Percentiles rank a stretch among this genome's conserved stretches.
phyloP scores from a whole-genome alignment of 2,888 invertebrate genomes.

The Reticulitermes lucifugus region DNA sequence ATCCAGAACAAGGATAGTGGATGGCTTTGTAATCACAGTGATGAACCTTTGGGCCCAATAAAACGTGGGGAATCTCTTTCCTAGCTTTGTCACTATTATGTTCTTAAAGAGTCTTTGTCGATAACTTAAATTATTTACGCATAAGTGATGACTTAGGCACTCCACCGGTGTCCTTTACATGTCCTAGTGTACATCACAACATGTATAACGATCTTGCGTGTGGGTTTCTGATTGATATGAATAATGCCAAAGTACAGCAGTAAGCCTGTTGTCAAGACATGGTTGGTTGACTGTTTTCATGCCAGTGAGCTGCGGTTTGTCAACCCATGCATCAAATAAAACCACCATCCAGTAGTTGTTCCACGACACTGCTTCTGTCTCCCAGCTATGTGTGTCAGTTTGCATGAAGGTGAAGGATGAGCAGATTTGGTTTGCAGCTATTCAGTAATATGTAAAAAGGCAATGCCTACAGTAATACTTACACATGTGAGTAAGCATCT shows the following conservation, averaged over 20 bases:
- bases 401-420: neutral
- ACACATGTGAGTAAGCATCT: constrained; percentile 76
- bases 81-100: no score
- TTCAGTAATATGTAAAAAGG: no score
- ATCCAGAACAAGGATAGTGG: no score
- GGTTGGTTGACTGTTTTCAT: constrained; percentile 13
- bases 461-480: constrained; percentile 61
- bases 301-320: constrained; percentile 8
- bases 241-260: neutral
- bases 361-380: neutral
- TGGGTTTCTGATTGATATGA: neutral
- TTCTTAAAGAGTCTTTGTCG: no score
- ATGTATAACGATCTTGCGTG: neutral
- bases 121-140: no score
- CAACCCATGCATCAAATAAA: neutral
- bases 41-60: no score
- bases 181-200: no score
- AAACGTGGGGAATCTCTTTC: no score
- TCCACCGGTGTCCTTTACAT: no score
- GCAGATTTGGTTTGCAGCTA: no score
- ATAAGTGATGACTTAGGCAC: no score
- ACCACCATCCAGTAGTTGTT: constrained; percentile 1
- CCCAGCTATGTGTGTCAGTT: neutral
- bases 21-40: no score
- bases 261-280: neutral